Percentiles rank a stretch among this genome's conserved stretches.
These are phyloP conservation scores for Crossaster papposus DNA, from an alignment of 53 echinoderm and acorn worm species.

Conservation along the genomic window DNA sequence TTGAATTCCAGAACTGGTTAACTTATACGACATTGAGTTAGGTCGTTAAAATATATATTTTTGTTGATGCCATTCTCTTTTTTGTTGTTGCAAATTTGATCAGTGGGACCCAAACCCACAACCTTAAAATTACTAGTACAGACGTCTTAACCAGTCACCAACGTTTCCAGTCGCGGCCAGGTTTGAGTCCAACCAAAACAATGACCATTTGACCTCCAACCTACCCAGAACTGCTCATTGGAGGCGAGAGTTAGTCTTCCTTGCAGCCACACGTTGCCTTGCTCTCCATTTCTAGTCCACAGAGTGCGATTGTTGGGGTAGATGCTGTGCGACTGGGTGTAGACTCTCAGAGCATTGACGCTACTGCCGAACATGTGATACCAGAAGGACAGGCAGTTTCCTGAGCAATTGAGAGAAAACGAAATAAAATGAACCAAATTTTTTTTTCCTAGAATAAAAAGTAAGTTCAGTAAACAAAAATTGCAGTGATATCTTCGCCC, in stretches of 20 bases:
- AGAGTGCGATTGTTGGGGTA: conserved; percentile 30
- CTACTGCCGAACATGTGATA: conserved; percentile 68
- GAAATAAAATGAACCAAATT: not conserved
- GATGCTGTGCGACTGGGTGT: conserved; percentile 32
- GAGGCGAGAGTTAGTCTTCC: conserved; percentile 55
- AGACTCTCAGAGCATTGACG: conserved; percentile 55
- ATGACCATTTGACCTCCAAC: conserved; percentile 25
- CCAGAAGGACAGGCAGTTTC: conserved; percentile 74
- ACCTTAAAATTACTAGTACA: no score
- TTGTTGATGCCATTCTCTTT: no score
- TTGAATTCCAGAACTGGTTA: no score
- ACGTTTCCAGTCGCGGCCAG: no score
- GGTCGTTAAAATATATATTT: no score
- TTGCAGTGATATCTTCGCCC: no score
- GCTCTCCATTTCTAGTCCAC: conserved; percentile 64
- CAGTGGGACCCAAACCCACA: no score
- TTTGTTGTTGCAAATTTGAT: no score
- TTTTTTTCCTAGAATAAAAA: no score
- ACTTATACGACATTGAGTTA: no score
- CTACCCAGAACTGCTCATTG: conserved; percentile 83
- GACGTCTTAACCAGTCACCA: no score
- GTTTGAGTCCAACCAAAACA: not conserved
- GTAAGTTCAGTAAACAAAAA: no score
- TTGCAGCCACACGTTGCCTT: conserved; percentile 74
- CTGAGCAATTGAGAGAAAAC: not conserved